phyloP scores from a whole-genome alignment of 1,140 invertebrate genomes.

The Lordiphosa stackelbergi region DNA sequence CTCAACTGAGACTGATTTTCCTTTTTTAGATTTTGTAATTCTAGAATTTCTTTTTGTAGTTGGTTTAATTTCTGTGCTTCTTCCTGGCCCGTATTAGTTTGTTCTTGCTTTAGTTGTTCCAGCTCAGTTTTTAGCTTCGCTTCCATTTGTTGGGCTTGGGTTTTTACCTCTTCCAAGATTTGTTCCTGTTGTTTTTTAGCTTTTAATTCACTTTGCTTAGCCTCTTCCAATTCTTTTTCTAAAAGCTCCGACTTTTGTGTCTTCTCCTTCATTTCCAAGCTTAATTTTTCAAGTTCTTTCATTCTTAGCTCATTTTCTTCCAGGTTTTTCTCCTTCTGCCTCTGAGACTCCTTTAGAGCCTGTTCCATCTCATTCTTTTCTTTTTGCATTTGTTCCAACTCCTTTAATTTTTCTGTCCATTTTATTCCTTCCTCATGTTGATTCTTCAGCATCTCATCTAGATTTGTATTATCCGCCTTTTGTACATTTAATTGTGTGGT shows the following conservation, averaged over 20 bases:
- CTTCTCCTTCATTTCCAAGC: constrained; percentile 23
- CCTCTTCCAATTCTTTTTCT: background rate
- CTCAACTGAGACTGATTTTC: constrained; percentile 9
- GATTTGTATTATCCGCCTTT: constrained; percentile 64
- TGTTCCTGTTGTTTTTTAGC: constrained; percentile 13
- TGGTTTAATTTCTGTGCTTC: constrained; percentile 24
- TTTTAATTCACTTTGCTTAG: constrained; percentile 4
- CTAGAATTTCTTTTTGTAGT: constrained; percentile 31
- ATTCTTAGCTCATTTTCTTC: constrained; percentile 13
- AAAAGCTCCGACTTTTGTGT: background rate
- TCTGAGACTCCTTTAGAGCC: too few relatives aligned
- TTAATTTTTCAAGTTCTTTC: constrained; percentile 15
- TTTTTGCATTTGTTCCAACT: constrained; percentile 15
- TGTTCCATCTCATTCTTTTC: constrained; percentile 34
- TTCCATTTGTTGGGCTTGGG: constrained; percentile 5
- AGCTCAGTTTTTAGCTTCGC: constrained; percentile 21
- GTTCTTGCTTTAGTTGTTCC: constrained; percentile 44
- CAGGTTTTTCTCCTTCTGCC: background rate
- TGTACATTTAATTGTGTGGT: constrained; percentile 74
- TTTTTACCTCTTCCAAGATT: background rate
- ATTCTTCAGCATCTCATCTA: constrained; percentile 66
- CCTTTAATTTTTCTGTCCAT: constrained; percentile 13
- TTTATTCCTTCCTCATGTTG: constrained; percentile 23
- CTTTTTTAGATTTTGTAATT: constrained; percentile 12
- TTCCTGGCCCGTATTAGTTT: constrained; percentile 19